Percentiles rank a stretch among this genome's conserved stretches.
Conservation (phyloP, 2,113 vertebrate species). For the Catharus bicknelli region DNA sequence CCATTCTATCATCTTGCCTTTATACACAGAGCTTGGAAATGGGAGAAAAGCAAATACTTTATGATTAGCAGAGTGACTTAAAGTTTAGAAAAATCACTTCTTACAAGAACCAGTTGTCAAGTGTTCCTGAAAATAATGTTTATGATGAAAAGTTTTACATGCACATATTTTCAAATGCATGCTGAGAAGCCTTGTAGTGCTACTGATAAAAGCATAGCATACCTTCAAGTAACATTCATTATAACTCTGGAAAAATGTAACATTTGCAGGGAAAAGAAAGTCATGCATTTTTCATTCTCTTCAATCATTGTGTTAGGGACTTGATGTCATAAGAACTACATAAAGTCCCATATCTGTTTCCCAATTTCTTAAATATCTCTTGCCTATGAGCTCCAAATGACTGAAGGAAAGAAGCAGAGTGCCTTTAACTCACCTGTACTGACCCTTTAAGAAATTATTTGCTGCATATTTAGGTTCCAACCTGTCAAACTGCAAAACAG, state of each 20-base stretch:
- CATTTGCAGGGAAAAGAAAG: neutral
- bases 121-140: slow-evolving; percentile 7
- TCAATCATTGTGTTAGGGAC: neutral
- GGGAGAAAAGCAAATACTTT: neutral
- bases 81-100: neutral
- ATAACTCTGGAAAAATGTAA: neutral
- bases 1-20: neutral
- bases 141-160: slow-evolving; percentile 15
- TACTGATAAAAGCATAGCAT: neutral
- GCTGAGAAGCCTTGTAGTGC: neutral
- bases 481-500: neutral
- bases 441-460: neutral
- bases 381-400: neutral
- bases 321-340: neutral
- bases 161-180: neutral
- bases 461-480: neutral
- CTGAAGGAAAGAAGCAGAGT: neutral
- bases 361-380: neutral
- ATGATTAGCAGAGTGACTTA: neutral
- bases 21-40: neutral
- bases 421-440: neutral
- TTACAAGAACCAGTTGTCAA: neutral
- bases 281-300: neutral
- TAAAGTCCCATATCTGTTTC: neutral
- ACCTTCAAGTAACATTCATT: neutral